Conservation (phyloP, 2,888 invertebrate species). For the Augiades crinisus region DNA sequence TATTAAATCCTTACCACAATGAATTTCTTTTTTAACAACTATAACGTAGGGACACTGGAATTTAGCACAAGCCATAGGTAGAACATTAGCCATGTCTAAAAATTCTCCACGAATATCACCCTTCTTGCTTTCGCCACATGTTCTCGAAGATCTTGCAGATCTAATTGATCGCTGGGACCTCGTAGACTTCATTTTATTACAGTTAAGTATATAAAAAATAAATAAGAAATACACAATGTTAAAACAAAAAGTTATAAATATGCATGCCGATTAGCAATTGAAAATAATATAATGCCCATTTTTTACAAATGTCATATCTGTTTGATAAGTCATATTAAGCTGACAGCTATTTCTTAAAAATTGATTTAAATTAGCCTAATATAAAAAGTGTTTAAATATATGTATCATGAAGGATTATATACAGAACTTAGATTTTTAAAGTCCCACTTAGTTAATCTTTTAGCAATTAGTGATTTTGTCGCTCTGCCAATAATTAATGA, state of each 20-base stretch:
- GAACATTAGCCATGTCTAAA: slow-evolving; percentile 37
- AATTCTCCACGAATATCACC: slow-evolving; percentile 21
- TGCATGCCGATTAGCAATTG: background rate
- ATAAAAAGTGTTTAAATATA: too few relatives aligned
- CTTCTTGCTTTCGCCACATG: slow-evolving; percentile 9
- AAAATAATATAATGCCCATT: background rate
- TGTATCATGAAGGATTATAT: too few relatives aligned
- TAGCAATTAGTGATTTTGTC: too few relatives aligned
- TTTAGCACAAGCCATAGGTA: slow-evolving; percentile 36
- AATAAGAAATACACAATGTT: slow-evolving; percentile 12
- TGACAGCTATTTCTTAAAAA: background rate
- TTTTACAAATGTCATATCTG: background rate
- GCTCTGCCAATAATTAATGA: too few relatives aligned
- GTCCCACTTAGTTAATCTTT: too few relatives aligned
- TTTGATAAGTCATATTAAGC: too few relatives aligned
- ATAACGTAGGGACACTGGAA: slow-evolving; percentile 39
- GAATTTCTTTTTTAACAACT: slow-evolving; percentile 37
- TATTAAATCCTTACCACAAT: slow-evolving; percentile 32
- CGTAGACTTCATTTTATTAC: slow-evolving; percentile 22
- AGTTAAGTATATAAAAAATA: slow-evolving; percentile 16
- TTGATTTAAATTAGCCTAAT: too few relatives aligned
- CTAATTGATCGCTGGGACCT: slow-evolving; percentile 30
- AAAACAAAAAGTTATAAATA: slow-evolving; percentile 11
- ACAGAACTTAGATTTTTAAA: too few relatives aligned
- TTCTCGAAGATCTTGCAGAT: slow-evolving; percentile 31